Evolutionary conservation across 2,888 invertebrate genomes (phyloP).

Genomic region (Electrophaes corylata): DNA sequence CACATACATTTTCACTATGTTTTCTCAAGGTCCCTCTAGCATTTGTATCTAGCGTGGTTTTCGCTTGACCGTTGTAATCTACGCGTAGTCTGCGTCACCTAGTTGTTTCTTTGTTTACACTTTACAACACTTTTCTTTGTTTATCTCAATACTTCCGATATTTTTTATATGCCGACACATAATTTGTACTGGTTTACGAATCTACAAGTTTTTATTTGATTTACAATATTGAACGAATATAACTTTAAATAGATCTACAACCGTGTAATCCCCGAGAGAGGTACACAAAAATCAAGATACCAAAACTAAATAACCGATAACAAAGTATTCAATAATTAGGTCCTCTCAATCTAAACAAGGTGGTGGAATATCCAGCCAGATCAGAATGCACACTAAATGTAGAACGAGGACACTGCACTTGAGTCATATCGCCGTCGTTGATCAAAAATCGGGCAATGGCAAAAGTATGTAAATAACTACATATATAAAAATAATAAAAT

Average conservation of each 20-base stretch:
- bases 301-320: neutral
- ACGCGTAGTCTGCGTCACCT: slow-evolving; percentile 35
- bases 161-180: neutral
- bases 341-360: slow-evolving; percentile 1
- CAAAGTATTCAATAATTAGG: neutral
- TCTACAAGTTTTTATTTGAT: neutral
- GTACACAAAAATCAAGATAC: neutral
- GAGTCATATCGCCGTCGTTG: slow-evolving; percentile 55
- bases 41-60: slow-evolving; percentile 17
- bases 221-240: no score
- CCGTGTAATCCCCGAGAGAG: neutral
- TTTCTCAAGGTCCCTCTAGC: slow-evolving; percentile 16
- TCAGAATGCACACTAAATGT: slow-evolving; percentile 38
- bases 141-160: slow-evolving; percentile 32
- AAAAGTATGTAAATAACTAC: slow-evolving; percentile 19
- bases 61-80: slow-evolving; percentile 16
- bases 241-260: no score
- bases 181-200: neutral
- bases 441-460: slow-evolving; percentile 50
- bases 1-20: slow-evolving; percentile 15
- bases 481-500: no score
- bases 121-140: slow-evolving; percentile 35
- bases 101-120: slow-evolving; percentile 33
- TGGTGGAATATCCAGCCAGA: slow-evolving; percentile 25
- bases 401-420: slow-evolving; percentile 64